Conservation (phyloP, 2,797 vertebrate species). For the Muscicapa comitata region DNA sequence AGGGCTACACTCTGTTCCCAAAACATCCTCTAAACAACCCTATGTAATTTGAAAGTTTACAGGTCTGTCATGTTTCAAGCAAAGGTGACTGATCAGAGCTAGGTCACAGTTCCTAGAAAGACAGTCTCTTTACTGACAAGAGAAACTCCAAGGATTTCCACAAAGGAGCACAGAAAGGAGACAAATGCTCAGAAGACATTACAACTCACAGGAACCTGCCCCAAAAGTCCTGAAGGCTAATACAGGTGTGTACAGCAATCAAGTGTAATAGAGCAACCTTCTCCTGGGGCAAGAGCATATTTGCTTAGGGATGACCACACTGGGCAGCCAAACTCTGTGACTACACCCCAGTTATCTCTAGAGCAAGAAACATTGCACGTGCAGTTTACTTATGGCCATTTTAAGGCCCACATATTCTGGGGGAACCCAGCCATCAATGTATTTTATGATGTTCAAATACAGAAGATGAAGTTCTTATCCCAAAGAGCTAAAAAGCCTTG, state of each 20-base stretch:
- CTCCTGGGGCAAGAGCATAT: accelerated
- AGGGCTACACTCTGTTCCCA: neutral
- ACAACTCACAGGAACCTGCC: neutral
- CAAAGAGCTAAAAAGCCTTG: neutral
- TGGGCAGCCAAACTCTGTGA: neutral
- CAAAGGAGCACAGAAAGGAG: neutral
- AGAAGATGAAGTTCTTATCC: neutral
- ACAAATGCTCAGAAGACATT: neutral
- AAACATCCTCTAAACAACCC: neutral
- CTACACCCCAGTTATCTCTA: neutral
- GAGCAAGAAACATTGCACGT: neutral
- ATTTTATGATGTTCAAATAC: neutral
- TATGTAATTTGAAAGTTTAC: neutral
- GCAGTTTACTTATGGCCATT: neutral
- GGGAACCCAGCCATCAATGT: neutral
- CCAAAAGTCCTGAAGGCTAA: neutral
- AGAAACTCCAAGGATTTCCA: neutral
- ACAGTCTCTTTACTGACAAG: neutral
- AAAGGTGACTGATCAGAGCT: neutral
- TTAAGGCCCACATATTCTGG: neutral
- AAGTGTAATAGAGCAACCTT: neutral
- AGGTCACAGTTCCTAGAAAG: neutral
- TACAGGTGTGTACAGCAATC: neutral
- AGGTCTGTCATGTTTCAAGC: neutral
- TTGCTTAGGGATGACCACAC: neutral